Conservation (phyloP, 2,113 vertebrate genomes). For the Ceyx cyanopectus region DNA sequence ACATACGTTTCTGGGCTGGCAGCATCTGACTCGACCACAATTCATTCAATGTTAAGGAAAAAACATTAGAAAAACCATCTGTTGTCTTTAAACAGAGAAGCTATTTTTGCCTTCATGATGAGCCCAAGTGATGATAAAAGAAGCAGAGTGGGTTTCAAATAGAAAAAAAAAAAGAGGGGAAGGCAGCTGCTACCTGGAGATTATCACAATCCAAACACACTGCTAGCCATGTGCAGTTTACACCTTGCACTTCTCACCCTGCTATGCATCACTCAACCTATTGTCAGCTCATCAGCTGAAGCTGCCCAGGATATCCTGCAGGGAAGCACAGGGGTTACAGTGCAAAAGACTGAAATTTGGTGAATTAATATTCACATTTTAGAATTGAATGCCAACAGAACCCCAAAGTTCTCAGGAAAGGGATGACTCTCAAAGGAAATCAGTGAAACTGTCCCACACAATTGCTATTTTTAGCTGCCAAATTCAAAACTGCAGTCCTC, state of each 20-base stretch:
- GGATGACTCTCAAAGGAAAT: background rate
- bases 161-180: constrained; percentile 53
- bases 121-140: constrained; percentile 66
- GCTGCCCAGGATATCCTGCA: background rate
- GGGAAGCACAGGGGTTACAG: background rate
- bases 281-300: background rate
- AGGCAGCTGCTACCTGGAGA: constrained; percentile 64
- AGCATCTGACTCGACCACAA: constrained; percentile 54
- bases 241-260: background rate
- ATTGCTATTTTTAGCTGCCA: background rate
- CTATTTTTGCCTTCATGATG: constrained; percentile 64
- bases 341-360: background rate
- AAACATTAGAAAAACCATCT: constrained; percentile 75
- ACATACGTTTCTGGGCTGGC: constrained; percentile 9
- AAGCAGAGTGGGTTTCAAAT: constrained; percentile 55
- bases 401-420: constrained; percentile 14
- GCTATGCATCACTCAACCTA: background rate
- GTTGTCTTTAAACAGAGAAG: constrained; percentile 74
- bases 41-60: constrained; percentile 62
- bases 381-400: background rate
- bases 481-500: constrained; percentile 17
- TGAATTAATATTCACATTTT: constrained; percentile 19
- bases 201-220: constrained; percentile 30
- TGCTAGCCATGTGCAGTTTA: background rate
- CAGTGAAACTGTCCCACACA: background rate